phyloP scores from a whole-genome alignment of 2,888 invertebrate genomes.

The Physocephala rufipes region DNA sequence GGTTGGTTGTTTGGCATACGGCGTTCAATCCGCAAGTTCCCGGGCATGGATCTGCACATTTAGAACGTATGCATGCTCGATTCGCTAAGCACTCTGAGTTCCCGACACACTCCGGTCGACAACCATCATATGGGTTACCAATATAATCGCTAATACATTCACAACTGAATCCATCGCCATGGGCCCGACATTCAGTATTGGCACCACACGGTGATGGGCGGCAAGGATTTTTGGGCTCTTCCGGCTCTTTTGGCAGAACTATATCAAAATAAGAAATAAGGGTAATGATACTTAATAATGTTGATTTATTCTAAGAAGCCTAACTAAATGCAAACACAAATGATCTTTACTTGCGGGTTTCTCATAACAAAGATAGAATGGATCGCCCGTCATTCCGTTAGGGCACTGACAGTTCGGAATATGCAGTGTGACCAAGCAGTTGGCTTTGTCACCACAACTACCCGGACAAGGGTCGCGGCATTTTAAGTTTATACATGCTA shows the following conservation, averaged over 20 bases:
- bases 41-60: slow-evolving; percentile 84
- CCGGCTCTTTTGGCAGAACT: slow-evolving; percentile 48
- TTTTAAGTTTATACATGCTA: slow-evolving; percentile 77
- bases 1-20: slow-evolving; percentile 78
- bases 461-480: slow-evolving; percentile 81
- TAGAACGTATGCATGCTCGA: slow-evolving; percentile 82
- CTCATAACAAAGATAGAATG: slow-evolving; percentile 73
- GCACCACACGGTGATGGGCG: slow-evolving; percentile 78
- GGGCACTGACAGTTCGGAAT: slow-evolving; percentile 79
- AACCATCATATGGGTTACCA: slow-evolving; percentile 80
- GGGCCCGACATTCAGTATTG: slow-evolving; percentile 73
- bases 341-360: slow-evolving; percentile 57
- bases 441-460: slow-evolving; percentile 78
- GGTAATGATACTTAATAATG: slow-evolving; percentile 12
- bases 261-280: slow-evolving; percentile 37
- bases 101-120: slow-evolving; percentile 85
- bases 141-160: slow-evolving; percentile 72
- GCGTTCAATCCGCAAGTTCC: slow-evolving; percentile 86
- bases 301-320: neutral
- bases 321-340: slow-evolving; percentile 53
- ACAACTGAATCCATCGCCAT: slow-evolving; percentile 70
- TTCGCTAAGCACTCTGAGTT: slow-evolving; percentile 87
- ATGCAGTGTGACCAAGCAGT: slow-evolving; percentile 80
- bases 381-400: slow-evolving; percentile 75
- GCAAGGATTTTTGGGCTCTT: slow-evolving; percentile 70